Evolutionary conservation across 1,140 invertebrate species (phyloP).

Genomic region (Bombus huntii): DNA sequence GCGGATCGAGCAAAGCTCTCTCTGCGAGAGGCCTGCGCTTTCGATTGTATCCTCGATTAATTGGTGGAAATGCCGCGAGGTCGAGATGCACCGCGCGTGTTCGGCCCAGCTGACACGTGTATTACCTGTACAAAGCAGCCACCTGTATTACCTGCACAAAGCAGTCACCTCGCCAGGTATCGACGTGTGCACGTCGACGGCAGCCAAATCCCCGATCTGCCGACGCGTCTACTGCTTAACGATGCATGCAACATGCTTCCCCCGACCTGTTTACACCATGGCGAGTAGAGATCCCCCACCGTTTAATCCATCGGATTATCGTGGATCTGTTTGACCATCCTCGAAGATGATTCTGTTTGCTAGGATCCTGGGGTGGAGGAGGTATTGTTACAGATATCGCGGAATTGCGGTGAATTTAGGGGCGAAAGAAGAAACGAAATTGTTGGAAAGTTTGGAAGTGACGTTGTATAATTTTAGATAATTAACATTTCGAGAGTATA

Average conservation of each 20-base stretch:
- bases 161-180: conserved; percentile 38
- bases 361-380: neutral
- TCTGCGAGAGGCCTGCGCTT: neutral
- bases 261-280: conserved; percentile 4
- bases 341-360: neutral
- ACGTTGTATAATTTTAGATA: too few species aligned
- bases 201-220: conserved; percentile 39
- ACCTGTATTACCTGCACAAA: conserved; percentile 5
- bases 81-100: conserved; percentile 36
- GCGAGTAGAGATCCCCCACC: neutral
- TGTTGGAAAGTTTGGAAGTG: too few species aligned
- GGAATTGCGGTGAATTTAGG: too few species aligned
- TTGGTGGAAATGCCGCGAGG: conserved; percentile 48
- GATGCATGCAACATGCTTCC: neutral
- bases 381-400: neutral
- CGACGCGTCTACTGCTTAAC: conserved; percentile 15
- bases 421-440: too few species aligned
- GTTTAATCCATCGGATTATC: conserved; percentile 16
- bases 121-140: conserved; percentile 62
- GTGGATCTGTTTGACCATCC: neutral
- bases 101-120: conserved; percentile 56
- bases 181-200: conserved; percentile 51
- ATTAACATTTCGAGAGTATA: too few species aligned
- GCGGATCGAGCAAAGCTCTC: conserved; percentile 40
- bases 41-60: conserved; percentile 52